Conservation (phyloP, 2,888 invertebrate genomes). For the Cordilura impudica region DNA sequence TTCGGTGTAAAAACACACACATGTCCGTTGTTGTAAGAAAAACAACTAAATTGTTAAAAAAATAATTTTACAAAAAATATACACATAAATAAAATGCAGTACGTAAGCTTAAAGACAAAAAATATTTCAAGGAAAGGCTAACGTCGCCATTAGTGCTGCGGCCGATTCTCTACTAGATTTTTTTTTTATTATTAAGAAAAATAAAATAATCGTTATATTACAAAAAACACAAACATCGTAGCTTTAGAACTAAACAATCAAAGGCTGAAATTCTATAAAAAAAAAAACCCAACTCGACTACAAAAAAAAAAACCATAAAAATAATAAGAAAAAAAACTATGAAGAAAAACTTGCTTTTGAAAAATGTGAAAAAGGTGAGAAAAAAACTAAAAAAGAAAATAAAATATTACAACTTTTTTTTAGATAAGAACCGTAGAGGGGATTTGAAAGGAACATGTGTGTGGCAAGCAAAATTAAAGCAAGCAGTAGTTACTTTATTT, state of each 20-base stretch:
- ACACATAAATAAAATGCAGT: conserved; percentile 57
- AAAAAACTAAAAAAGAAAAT: conserved; percentile 51
- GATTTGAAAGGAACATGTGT: conserved; percentile 45
- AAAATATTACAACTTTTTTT: conserved; percentile 60
- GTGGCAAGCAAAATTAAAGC: conserved; percentile 34
- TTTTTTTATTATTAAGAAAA: conserved; percentile 56
- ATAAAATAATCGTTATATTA: conserved; percentile 56
- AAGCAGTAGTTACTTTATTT: conserved; percentile 43
- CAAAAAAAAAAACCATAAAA: conserved; percentile 39
- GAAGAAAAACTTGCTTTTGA: conserved; percentile 60
- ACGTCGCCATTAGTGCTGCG: conserved; percentile 55
- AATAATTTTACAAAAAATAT: conserved; percentile 25
- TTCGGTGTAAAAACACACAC: conserved; percentile 5
- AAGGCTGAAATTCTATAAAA: conserved; percentile 51
- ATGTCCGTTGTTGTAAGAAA: conserved; percentile 9
- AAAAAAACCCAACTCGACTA: conserved; percentile 34
- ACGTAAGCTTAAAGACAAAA: conserved; percentile 51
- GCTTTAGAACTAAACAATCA: conserved; percentile 48
- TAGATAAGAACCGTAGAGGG: conserved; percentile 43
- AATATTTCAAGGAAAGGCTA: conserved; percentile 62
- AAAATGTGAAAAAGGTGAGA: conserved; percentile 60
- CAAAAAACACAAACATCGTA: conserved; percentile 32
- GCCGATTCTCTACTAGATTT: conserved; percentile 44
- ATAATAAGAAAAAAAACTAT: conserved; percentile 25
- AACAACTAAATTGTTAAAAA: conserved; percentile 47